A percentile compares a stretch with the other conserved stretches of the same genome.
Evolutionary conservation across 2,113 vertebrate genomes (phyloP).

Genomic region (Serinus canaria): DNA sequence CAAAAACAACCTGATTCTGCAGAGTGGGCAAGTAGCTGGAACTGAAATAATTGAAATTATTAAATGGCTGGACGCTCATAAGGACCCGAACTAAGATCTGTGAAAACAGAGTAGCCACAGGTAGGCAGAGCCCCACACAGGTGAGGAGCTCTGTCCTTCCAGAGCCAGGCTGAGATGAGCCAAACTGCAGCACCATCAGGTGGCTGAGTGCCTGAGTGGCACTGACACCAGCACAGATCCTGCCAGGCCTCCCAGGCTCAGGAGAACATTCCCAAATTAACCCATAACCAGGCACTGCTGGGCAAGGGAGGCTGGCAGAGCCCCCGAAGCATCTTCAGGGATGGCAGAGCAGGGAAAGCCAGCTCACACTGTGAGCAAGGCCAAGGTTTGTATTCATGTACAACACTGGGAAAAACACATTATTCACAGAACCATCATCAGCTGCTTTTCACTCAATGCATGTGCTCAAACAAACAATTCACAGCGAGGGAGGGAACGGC

Average conservation of each 20-base stretch:
- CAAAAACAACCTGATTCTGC: neutral
- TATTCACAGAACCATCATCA: neutral
- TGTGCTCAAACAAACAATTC: fast-evolving
- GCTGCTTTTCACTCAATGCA: neutral
- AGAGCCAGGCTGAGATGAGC: neutral
- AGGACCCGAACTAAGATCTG: fast-evolving
- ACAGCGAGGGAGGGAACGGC: fast-evolving
- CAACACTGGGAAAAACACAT: neutral
- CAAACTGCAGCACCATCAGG: constrained; percentile 56
- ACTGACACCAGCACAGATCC: neutral
- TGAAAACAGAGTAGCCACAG: neutral
- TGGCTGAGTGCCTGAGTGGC: neutral
- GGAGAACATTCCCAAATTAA: neutral
- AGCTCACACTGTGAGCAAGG: neutral
- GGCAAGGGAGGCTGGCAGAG: neutral
- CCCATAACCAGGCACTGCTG: neutral
- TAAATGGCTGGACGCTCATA: neutral
- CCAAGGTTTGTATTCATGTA: fast-evolving
- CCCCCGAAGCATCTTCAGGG: neutral
- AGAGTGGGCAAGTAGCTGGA: neutral
- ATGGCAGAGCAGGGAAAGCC: neutral
- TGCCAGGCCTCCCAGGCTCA: neutral
- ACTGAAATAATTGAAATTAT: fast-evolving
- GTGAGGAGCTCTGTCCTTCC: neutral
- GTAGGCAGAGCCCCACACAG: neutral